Conservation (phyloP, 1,140 invertebrate species). For the Psix sp. region DNA sequence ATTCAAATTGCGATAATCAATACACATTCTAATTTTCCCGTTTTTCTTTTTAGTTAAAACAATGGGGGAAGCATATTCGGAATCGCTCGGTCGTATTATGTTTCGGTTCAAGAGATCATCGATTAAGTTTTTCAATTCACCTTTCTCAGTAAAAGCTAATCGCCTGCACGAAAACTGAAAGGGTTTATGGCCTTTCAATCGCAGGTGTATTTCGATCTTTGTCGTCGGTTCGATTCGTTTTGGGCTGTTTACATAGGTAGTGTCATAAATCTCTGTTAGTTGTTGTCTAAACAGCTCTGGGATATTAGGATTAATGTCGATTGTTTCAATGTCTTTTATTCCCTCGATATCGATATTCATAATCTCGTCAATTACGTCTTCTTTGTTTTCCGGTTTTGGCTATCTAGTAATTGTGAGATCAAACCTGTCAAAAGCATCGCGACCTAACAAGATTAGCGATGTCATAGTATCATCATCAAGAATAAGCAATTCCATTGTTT, state of each 20-base stretch:
- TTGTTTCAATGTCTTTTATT: too few relatives aligned
- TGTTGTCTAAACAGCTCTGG: background rate
- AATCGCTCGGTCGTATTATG: background rate
- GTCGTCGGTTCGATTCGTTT: background rate
- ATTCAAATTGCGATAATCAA: constrained; percentile 1
- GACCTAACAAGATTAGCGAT: background rate
- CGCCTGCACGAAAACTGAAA: constrained; percentile 14
- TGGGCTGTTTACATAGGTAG: background rate
- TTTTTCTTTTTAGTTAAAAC: constrained; percentile 2
- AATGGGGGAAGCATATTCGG: constrained; percentile 1
- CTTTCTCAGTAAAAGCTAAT: constrained; percentile 8
- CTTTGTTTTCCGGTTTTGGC: too few relatives aligned
- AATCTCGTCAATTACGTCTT: too few relatives aligned
- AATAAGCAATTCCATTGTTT: background rate
- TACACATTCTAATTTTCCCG: constrained; percentile 5
- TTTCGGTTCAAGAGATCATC: too few relatives aligned
- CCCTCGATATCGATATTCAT: too few relatives aligned
- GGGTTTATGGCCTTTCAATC: constrained; percentile 6
- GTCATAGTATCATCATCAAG: constrained; percentile 4
- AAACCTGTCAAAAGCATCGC: constrained; percentile 3
- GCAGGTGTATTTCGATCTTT: background rate
- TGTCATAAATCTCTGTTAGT: background rate
- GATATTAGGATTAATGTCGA: too few relatives aligned
- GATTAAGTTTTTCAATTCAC: constrained; percentile 4
- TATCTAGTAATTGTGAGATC: background rate